These are phyloP conservation scores for Strigamia crassipes DNA, from an alignment of 2,888 invertebrate species.

Conservation along the genomic window DNA sequence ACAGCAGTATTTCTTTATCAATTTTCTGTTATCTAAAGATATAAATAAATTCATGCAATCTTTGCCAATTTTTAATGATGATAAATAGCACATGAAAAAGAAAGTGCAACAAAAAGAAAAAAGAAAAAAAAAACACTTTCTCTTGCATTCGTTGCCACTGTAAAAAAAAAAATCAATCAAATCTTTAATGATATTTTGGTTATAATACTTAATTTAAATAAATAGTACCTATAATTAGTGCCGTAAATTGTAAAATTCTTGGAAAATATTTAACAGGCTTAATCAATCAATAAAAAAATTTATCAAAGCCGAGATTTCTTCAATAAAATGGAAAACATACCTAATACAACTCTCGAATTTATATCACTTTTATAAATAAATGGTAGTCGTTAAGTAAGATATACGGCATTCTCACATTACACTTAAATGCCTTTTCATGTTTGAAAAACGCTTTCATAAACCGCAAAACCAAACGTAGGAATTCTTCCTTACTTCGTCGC, in stretches of 20 bases:
- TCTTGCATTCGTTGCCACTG: background rate
- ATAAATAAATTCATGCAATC: background rate
- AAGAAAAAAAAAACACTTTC: background rate
- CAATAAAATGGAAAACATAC: no score
- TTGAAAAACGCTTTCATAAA: background rate
- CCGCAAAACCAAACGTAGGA: background rate
- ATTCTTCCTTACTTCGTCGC: background rate
- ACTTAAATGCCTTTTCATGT: conserved; percentile 10
- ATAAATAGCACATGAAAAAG: conserved; percentile 1
- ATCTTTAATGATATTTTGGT: background rate
- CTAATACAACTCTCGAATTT: no score
- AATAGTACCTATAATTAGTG: background rate
- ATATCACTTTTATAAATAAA: background rate
- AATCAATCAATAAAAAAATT: background rate
- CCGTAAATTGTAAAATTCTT: background rate
- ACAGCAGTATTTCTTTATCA: conserved; percentile 8
- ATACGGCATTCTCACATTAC: background rate
- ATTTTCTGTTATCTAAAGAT: background rate
- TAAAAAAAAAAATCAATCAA: background rate
- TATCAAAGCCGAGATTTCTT: background rate
- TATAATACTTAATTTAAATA: background rate
- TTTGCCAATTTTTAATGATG: conserved; percentile 26
- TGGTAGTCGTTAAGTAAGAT: background rate
- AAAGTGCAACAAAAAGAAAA: background rate
- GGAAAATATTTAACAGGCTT: background rate